Conservation (phyloP, 2,888 invertebrate genomes). For the Heliconius aoede region DNA sequence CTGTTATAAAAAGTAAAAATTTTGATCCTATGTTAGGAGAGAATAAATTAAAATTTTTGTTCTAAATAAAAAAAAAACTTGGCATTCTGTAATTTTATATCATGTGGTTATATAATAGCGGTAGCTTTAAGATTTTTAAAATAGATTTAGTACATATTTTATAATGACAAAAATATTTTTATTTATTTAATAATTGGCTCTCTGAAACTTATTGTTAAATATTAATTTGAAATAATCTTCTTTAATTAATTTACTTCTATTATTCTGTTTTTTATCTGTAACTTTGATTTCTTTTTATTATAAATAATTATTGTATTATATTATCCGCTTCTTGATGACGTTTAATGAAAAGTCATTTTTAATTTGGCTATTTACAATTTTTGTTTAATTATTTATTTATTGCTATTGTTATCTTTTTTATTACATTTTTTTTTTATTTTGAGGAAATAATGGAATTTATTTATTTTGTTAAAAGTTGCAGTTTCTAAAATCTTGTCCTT, state of each 20-base stretch:
- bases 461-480: no score
- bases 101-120: neutral
- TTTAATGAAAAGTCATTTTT: neutral
- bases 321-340: neutral
- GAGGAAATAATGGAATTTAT: neutral
- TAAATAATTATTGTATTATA: neutral
- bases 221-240: no score
- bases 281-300: neutral
- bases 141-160: neutral
- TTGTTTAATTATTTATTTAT: neutral
- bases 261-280: neutral
- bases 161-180: neutral
- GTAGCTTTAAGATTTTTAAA: neutral
- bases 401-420: neutral
- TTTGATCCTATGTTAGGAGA: constrained; percentile 68
- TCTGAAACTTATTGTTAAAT: neutral
- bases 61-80: constrained; percentile 50
- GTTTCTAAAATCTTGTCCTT: neutral
- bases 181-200: neutral
- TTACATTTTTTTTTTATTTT: neutral
- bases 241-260: neutral
- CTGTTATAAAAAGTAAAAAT: constrained; percentile 60
- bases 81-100: neutral
- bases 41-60: constrained; percentile 65
- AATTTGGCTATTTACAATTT: neutral